Evolutionary conservation across 2,888 invertebrate species (phyloP), one percentile per base, ranked within the genome.

Genomic region (Eretmocerus hayati): DNA sequence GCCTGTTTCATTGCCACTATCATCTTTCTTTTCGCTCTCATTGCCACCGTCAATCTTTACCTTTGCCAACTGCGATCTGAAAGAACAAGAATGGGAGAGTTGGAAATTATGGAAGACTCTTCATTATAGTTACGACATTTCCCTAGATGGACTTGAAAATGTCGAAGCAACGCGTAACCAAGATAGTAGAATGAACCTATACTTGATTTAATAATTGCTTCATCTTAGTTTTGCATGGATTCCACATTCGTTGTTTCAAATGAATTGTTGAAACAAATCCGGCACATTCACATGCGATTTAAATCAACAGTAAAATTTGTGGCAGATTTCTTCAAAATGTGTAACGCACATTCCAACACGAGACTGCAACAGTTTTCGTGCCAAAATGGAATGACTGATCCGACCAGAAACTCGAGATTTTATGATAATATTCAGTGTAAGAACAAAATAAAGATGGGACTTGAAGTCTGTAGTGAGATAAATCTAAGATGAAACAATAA

Each of bases 1-100:
- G 22, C 87, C 87, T 13, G 90, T 90, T 69, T 91, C 91, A 66
- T 90, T 90, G 43, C 90, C 90, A 23, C 89, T 89, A 70, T 90
- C 90, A 63, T 90, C 90, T 64, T 90, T 90, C 74, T 90, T 90
- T 62, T 90, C 89, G 53, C 66, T 70, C 9, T 66, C 71, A 54
- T 65, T 66, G n/a, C 74, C 77, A 38, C 80, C 81, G 52, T 80
- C 76, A 59, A 89, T 82, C 75, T 90, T 90, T 40, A 85, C 77
- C 75, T 92, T 92, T 49, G 87, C 83, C 53, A 96, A 76, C 69
- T 94, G 87, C 63, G 78, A 84, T 62, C 85, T 71, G 33, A 3
- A 50, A 38, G 43, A 36, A 42, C 9, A 46, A 18, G 3, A 35
- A 30, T 18, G n/a, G n/a, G n/a, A n/a, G n/a, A n/a, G n/a, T n/a